These are phyloP conservation scores for Tetheella fluctuosa DNA, from an alignment of 2,888 invertebrate genomes.

Conservation along the genomic window DNA sequence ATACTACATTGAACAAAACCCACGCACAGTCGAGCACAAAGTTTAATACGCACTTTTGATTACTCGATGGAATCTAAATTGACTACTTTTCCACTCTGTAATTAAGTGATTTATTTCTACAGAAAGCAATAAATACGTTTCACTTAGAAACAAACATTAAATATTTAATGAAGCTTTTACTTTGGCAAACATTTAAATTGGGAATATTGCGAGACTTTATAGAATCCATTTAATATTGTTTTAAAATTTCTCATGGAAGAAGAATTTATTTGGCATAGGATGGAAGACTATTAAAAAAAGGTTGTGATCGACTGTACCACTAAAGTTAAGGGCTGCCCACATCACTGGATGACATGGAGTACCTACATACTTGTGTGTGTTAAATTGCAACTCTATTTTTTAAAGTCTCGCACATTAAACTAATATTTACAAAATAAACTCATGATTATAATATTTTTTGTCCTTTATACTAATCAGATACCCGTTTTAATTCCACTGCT, in stretches of 20 bases:
- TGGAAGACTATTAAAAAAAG: neutral
- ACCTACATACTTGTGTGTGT: neutral
- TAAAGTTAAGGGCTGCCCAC: too few species aligned
- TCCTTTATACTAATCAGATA: slow-evolving; percentile 29
- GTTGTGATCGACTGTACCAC: too few species aligned
- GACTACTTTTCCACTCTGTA: neutral
- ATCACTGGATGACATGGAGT: neutral
- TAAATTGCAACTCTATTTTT: slow-evolving; percentile 8
- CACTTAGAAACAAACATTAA: neutral
- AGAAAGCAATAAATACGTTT: slow-evolving; percentile 22
- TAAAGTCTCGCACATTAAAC: slow-evolving; percentile 22
- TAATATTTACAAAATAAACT: slow-evolving; percentile 23
- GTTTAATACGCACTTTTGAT: neutral
- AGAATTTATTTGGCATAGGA: neutral
- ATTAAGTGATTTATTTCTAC: slow-evolving; percentile 12
- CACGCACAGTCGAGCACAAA: neutral
- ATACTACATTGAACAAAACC: slow-evolving; percentile 9
- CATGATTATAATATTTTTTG: slow-evolving; percentile 18
- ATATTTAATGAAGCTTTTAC: slow-evolving; percentile 1
- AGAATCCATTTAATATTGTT: neutral
- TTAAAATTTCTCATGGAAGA: neutral
- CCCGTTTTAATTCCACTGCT: slow-evolving; percentile 45
- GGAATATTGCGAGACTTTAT: neutral
- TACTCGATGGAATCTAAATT: neutral
- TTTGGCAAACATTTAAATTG: slow-evolving; percentile 6